phyloP scores from a whole-genome alignment of 2,888 invertebrate genomes.

The Petrophora chlorosata region DNA sequence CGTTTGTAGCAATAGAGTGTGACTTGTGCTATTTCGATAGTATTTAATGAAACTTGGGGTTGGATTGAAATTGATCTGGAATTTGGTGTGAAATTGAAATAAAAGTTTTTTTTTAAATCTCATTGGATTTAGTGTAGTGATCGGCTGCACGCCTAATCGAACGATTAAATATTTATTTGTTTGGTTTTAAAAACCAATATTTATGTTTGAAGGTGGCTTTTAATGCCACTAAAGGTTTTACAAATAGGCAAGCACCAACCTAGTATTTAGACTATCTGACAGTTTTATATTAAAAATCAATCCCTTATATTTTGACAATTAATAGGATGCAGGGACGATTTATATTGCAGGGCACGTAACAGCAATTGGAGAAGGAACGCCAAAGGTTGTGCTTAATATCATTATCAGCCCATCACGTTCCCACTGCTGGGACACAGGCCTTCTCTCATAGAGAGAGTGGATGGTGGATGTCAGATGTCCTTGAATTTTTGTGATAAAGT shows the following conservation, averaged over 20 bases:
- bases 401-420: too few species aligned
- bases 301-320: too few species aligned
- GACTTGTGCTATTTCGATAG: slow-evolving; percentile 40
- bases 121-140: slow-evolving; percentile 50
- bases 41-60: slow-evolving; percentile 45
- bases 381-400: too few species aligned
- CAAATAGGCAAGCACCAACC: too few species aligned
- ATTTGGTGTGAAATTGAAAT: slow-evolving; percentile 80
- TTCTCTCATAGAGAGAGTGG: too few species aligned
- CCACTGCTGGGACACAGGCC: too few species aligned
- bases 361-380: too few species aligned
- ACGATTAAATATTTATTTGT: slow-evolving; percentile 72
- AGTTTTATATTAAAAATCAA: too few species aligned
- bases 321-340: too few species aligned
- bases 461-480: too few species aligned
- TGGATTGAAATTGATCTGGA: slow-evolving; percentile 71
- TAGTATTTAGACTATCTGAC: slow-evolving; percentile 24
- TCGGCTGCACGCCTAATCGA: slow-evolving; percentile 58
- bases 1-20: not conserved
- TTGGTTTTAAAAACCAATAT: slow-evolving; percentile 63
- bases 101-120: slow-evolving; percentile 63
- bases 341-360: too few species aligned
- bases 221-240: slow-evolving; percentile 50
- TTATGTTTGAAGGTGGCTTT: slow-evolving; percentile 55
- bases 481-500: too few species aligned